A percentile compares a stretch with the other conserved stretches of the same genome.
Conservation (phyloP, 2,113 vertebrate genomes). For the Glaucidium brasilianum region DNA sequence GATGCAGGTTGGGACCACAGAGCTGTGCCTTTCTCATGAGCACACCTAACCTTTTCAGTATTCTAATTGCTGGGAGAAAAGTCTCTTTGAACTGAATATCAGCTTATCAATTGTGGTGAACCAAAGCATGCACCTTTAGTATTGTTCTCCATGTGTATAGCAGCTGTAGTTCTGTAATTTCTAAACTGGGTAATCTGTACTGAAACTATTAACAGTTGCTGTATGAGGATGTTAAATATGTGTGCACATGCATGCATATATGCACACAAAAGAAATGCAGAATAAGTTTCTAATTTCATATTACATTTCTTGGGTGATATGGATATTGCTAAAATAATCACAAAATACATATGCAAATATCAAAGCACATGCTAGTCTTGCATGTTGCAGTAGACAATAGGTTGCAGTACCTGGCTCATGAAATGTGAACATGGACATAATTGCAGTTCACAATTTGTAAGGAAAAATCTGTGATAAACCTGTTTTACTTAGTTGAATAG, state of each 20-base stretch:
- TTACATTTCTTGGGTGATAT: not conserved
- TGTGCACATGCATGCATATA: not conserved
- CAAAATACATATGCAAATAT: not conserved
- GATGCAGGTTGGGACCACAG: not conserved
- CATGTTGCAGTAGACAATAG: not conserved
- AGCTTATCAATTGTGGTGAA: not conserved
- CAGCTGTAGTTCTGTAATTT: not conserved
- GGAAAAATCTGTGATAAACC: not conserved
- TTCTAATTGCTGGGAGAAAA: not conserved
- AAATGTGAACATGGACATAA: not conserved
- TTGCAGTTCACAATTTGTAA: not conserved
- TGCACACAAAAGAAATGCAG: not conserved
- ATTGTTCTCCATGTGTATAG: not conserved
- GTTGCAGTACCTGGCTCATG: not conserved
- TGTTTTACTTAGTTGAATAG: not conserved
- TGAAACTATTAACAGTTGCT: not conserved
- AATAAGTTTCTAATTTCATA: not conserved
- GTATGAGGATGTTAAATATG: not conserved
- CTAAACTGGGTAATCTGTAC: not conserved
- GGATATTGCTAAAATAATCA: not conserved
- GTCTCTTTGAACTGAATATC: not conserved
- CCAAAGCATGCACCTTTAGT: not conserved
- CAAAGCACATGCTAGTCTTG: not conserved
- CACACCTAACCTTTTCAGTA: not conserved
- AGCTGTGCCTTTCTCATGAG: constrained; percentile 51